Conservation (phyloP, 1,140 invertebrate genomes). For the Drosophila eugracilis region DNA sequence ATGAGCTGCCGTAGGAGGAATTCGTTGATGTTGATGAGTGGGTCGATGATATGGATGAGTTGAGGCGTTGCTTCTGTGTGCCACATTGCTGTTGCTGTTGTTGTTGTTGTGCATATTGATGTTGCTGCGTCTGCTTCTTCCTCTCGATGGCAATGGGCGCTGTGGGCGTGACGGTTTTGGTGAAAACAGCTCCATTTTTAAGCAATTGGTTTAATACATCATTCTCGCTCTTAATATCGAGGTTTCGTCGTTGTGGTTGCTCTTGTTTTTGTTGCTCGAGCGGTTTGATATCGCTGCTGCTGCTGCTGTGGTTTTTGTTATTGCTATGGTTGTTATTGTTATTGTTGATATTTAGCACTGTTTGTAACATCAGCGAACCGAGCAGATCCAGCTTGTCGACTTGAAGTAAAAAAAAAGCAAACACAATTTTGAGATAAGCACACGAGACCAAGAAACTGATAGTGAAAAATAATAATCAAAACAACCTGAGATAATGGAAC, state of each 20-base stretch:
- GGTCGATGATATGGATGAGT: constrained; percentile 80
- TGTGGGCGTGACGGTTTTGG: constrained; percentile 53
- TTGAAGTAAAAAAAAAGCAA: constrained; percentile 40
- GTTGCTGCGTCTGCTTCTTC: constrained; percentile 42
- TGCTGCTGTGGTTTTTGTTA: constrained; percentile 22
- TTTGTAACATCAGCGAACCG: constrained; percentile 72
- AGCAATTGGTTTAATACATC: constrained; percentile 68
- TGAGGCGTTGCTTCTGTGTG: constrained; percentile 77
- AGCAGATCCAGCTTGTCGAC: constrained; percentile 70
- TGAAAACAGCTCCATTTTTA: constrained; percentile 69
- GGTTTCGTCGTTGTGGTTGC: constrained; percentile 63
- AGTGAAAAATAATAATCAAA: constrained; percentile 15
- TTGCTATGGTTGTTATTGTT: constrained; percentile 57
- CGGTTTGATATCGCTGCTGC: constrained; percentile 30
- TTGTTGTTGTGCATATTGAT: constrained; percentile 26
- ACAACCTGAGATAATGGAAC: constrained; percentile 3
- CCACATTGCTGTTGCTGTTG: constrained; percentile 53
- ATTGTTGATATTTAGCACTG: constrained; percentile 77
- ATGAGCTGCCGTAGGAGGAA: constrained; percentile 66
- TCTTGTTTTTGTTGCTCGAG: constrained; percentile 35
- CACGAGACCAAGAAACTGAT: constrained; percentile 17
- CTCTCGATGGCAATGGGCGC: constrained; percentile 65
- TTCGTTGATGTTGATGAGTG: constrained; percentile 67
- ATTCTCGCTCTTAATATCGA: constrained; percentile 63
- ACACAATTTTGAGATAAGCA: constrained; percentile 23